Percentiles rank a stretch among this genome's conserved stretches.
Conservation (phyloP, 2,888 invertebrate species). For the Tholera decimalis region DNA sequence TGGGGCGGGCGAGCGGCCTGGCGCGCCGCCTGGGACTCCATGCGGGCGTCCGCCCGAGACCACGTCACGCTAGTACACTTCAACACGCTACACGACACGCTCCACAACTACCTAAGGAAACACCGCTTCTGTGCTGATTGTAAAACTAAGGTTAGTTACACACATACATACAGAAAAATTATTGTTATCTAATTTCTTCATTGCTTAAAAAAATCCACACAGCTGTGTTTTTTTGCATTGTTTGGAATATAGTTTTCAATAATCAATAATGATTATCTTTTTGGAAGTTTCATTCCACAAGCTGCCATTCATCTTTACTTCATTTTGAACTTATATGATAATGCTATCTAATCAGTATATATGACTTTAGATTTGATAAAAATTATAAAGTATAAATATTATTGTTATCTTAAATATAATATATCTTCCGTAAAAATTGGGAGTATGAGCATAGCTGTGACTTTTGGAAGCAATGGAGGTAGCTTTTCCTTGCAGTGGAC, state of each 20-base stretch:
- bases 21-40: conserved; percentile 96
- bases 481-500: neutral
- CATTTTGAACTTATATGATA: conserved; percentile 24
- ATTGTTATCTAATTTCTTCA: conserved; percentile 42
- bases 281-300: neutral
- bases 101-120: conserved; percentile 97
- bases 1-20: conserved; percentile 92
- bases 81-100: conserved; percentile 95
- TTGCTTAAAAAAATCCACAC: neutral
- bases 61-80: conserved; percentile 97
- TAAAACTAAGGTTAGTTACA: conserved; percentile 95
- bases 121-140: conserved; percentile 98
- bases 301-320: conserved; percentile 9
- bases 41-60: conserved; percentile 95
- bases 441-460: neutral
- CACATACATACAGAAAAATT: conserved; percentile 42
- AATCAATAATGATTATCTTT: neutral
- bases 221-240: neutral
- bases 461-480: neutral
- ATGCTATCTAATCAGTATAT: conserved; percentile 33
- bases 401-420: conserved; percentile 5
- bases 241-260: neutral
- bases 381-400: conserved; percentile 20
- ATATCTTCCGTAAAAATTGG: neutral
- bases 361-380: conserved; percentile 13